A percentile compares a stretch with the other conserved stretches of the same genome.
Conservation (phyloP, 2,797 vertebrate genomes). For the Rhadinocentrus ornatus region DNA sequence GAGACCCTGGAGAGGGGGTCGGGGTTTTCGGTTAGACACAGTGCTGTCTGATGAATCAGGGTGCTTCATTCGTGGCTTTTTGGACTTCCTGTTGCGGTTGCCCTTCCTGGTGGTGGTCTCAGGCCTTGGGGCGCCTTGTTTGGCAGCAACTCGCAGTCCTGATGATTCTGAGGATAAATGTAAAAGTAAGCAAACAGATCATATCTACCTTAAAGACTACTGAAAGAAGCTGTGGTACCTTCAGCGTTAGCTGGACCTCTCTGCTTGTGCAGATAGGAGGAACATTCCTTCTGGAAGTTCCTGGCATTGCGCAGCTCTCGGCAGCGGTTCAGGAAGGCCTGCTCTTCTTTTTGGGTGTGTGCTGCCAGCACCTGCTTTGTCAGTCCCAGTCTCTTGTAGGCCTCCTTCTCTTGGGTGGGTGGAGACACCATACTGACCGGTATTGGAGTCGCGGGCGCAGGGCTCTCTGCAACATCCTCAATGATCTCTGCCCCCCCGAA, state of each 20-base stretch:
- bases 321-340: conserved; percentile 91
- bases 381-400: conserved; percentile 89
- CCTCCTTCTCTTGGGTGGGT: conserved; percentile 86
- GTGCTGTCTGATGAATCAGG: conserved; percentile 90
- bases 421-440: conserved; percentile 73
- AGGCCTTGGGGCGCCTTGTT: conserved; percentile 70
- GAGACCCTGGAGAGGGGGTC: conserved; percentile 86
- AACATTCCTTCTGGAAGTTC: conserved; percentile 85
- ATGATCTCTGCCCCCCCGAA: conserved; percentile 83
- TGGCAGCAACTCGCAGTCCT: conserved; percentile 73
- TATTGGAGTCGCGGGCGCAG: conserved; percentile 56
- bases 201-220: not conserved
- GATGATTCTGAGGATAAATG: conserved; percentile 39
- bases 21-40: conserved; percentile 84
- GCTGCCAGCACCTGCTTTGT: conserved; percentile 95
- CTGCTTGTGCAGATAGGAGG: conserved; percentile 77
- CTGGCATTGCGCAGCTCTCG: conserved; percentile 82
- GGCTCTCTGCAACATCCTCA: conserved; percentile 86
- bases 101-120: conserved; percentile 85
- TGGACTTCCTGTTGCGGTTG: conserved; percentile 88
- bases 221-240: conserved; percentile 42
- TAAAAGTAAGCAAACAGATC: not conserved
- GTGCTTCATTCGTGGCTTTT: conserved; percentile 87
- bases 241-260: conserved; percentile 58
- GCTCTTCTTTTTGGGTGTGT: conserved; percentile 95